Evolutionary conservation across 2,888 invertebrate genomes (phyloP).

Genomic region (Gandaritis pyraliata): DNA sequence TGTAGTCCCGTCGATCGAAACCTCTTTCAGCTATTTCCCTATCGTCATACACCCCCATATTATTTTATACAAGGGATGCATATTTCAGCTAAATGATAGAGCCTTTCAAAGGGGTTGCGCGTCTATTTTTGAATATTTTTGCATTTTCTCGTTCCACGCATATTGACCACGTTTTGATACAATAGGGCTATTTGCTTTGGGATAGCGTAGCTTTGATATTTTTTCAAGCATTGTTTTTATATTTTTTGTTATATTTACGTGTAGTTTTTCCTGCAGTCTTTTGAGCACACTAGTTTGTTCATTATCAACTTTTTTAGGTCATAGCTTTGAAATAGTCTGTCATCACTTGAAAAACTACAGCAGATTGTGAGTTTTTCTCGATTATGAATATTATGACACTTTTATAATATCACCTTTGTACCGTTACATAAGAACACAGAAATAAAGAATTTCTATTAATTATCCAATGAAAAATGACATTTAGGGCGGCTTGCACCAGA

Average conservation of each 20-base stretch:
- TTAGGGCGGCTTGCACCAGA: too few species aligned
- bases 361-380: too few species aligned
- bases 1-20: constrained; percentile 6
- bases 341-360: too few species aligned
- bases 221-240: neutral
- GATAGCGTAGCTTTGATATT: neutral
- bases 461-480: too few species aligned
- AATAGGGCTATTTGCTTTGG: constrained; percentile 12
- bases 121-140: constrained; percentile 33
- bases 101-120: constrained; percentile 28
- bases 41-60: constrained; percentile 25
- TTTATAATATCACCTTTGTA: too few species aligned
- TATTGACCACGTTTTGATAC: constrained; percentile 21
- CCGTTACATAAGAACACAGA: too few species aligned
- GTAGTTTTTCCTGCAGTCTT: too few species aligned
- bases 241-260: neutral
- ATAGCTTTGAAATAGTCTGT: too few species aligned
- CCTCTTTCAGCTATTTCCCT: constrained; percentile 31
- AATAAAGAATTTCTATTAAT: too few species aligned
- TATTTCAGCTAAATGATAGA: constrained; percentile 61
- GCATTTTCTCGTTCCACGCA: constrained; percentile 18
- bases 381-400: too few species aligned
- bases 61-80: constrained; percentile 40
- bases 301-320: too few species aligned
- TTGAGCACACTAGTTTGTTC: too few species aligned